A percentile compares a stretch with the other conserved stretches of the same genome.
phyloP scores from a whole-genome alignment of 2,888 invertebrate species.

The Chymomyza amoena region DNA sequence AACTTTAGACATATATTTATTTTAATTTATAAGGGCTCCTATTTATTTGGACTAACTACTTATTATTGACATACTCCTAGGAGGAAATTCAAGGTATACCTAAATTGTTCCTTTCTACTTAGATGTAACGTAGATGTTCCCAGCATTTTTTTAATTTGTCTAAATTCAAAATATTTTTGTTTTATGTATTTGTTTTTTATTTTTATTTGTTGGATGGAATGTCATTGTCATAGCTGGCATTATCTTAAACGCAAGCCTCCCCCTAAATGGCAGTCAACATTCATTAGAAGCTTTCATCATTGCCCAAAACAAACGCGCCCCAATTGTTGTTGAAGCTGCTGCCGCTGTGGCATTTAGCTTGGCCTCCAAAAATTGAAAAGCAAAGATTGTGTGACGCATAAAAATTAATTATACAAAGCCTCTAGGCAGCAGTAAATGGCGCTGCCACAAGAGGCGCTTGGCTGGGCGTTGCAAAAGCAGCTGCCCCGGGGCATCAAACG shows the following conservation, averaged over 20 bases:
- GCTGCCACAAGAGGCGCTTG: constrained; percentile 43
- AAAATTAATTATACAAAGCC: constrained; percentile 43
- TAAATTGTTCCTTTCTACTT: too few species aligned
- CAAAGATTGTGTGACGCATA: neutral
- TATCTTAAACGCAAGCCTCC: neutral
- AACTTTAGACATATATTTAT: too few species aligned
- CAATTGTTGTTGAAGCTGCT: neutral
- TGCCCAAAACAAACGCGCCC: neutral
- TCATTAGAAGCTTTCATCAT: neutral
- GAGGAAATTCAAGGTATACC: too few species aligned
- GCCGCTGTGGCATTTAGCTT: constrained; percentile 70
- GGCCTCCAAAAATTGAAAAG: constrained; percentile 65
- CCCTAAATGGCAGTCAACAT: neutral
- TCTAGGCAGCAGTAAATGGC: constrained; percentile 10
- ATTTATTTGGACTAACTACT: too few species aligned
- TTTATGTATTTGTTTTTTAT: too few species aligned
- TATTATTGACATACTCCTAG: too few species aligned
- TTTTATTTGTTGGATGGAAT: neutral
- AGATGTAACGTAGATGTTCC: too few species aligned
- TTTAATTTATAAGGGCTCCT: too few species aligned
- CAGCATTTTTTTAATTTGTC: neutral
- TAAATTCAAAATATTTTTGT: neutral
- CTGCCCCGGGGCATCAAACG: constrained; percentile 9
- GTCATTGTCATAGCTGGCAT: neutral
- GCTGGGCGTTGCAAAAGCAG: constrained; percentile 53